Conservation (phyloP, 2,888 invertebrate genomes). For the Pterostichus niger region DNA sequence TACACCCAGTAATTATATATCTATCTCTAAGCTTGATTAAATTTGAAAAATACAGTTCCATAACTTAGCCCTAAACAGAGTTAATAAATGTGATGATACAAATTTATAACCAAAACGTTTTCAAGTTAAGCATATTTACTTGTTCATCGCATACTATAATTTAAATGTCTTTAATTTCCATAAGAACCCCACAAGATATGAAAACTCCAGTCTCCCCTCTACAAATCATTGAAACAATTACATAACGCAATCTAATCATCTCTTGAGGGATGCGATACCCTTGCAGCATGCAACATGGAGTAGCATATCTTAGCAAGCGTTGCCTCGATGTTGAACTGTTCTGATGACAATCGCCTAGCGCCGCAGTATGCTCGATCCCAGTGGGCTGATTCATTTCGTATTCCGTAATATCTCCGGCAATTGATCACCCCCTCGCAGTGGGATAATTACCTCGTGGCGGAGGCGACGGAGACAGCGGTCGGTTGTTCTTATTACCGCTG, state of each 20-base stretch:
- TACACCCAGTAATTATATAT: no score
- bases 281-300: not conserved
- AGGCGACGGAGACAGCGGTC: not conserved
- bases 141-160: slow-evolving; percentile 34
- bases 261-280: slow-evolving; percentile 1
- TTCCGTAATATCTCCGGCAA: slow-evolving; percentile 61
- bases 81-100: slow-evolving; percentile 32
- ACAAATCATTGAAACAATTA: slow-evolving; percentile 52
- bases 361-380: slow-evolving; percentile 40
- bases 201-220: not conserved
- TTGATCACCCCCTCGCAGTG: slow-evolving; percentile 59
- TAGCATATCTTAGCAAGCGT: slow-evolving; percentile 12
- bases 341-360: slow-evolving; percentile 30
- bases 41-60: slow-evolving; percentile 7
- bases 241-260: slow-evolving; percentile 41
- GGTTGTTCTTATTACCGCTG: slow-evolving; percentile 61
- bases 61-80: not conserved
- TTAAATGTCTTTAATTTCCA: slow-evolving; percentile 43
- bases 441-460: slow-evolving; percentile 49
- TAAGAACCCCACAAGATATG: slow-evolving; percentile 31
- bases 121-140: slow-evolving; percentile 32
- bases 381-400: slow-evolving; percentile 63
- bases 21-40: not conserved
- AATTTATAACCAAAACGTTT: slow-evolving; percentile 14
- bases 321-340: slow-evolving; percentile 27